Evolutionary conservation across 1,140 invertebrate species (phyloP), one percentile per base, ranked within the genome.

Genomic region (Solenopsis fugax): DNA sequence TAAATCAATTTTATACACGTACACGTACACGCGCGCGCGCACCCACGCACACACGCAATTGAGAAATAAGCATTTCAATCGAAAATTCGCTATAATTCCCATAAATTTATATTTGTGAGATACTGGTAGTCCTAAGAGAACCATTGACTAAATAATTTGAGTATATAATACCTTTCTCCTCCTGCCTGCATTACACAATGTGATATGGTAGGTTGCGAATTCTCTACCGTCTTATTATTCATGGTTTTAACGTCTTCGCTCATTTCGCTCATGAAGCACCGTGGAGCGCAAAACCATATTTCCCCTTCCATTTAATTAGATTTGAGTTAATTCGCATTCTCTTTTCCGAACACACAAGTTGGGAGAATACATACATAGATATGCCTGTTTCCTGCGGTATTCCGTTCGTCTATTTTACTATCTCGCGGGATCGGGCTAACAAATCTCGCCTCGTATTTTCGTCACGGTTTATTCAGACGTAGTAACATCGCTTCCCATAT

Each of bases 371-470:
- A 12, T 56, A 37, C 12, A 41, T 34, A 37, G 50, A 21, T 37
- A 77, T 45, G 41, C 10, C 2, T 16, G 21, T 29, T 60, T 60
- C 16, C 24, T 21, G 45, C 41, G 41, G 24, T 48, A 37, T 34
- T 62, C 56, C 2, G 24, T 50, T 54, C 41, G 58, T 78, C 58
- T 34, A n/a, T 77, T 78, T 78, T 78, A 34, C 58, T 64, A 29
- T 21, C 56, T 78, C 21, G 58, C 4, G 58, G 16, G 34, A 45
- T 58, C 29, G 52, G 16, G 29, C 37, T 76, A 64, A 78, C 75
- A 78, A 34, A 78, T 78, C 56, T 78, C 75, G 13, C 29, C 34
- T 60, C 56, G 45, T 78, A 64, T 78, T 78, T 78, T 78, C 45
- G 56, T 64, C 75, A 48, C 60, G 10, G 58, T 37, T 64, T 64